Base-by-base conservation (phyloP, 2,797 vertebrate species). In the Craterocephalus amniculus region DNA sequence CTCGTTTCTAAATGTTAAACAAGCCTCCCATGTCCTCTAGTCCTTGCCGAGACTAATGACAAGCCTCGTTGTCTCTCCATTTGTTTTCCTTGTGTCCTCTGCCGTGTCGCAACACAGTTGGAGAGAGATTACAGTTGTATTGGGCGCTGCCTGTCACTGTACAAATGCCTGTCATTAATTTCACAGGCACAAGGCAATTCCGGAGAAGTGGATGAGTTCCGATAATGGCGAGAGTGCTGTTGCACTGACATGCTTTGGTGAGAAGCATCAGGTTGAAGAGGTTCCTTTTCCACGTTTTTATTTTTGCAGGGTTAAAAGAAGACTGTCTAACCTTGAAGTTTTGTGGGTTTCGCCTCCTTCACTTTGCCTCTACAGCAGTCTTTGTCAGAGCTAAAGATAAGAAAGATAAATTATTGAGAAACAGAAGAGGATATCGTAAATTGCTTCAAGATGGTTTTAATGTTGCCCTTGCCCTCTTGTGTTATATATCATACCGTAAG, bases 151-250 rank as follows among this genome's bases (percentile, higher is more conserved):
- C 83, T 92, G 90, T 92, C 92, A 89, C 85, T 72, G 83, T 83
- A 86, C 89, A 91, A 91, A 93, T 89, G 89, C 71, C 77, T 20
- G 66, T 90, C 86, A 92, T 93, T 92, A 89, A 92, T 91, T 92
- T 88, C 78, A 66, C 74, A 75, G 76, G 80, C 87, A 71, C 86
- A 76, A 84, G 87, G 84, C 88, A 90, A 92, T 92, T 90, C 83
- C 67, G 26, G 83, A 84, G 87, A 67, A 80, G 85, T 81, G 83
- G 85, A 80, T 86, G 78, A 69, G 70, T 91, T 88, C 57, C 66
- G 84, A 86, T 91, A 88, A 90, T 83, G 81, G 87, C 12, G 63
- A 57, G 0, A 69, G 69, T 65, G 54, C 62, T 62, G 80, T 78
- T 48, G 72, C 57, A 71, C 57, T 73, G 78, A 83, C 78, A 72